Percentiles rank a stretch among this genome's conserved stretches.
These are phyloP conservation scores for Microplitis manilae DNA, from an alignment of 2,888 invertebrate genomes.

Conservation along the genomic window DNA sequence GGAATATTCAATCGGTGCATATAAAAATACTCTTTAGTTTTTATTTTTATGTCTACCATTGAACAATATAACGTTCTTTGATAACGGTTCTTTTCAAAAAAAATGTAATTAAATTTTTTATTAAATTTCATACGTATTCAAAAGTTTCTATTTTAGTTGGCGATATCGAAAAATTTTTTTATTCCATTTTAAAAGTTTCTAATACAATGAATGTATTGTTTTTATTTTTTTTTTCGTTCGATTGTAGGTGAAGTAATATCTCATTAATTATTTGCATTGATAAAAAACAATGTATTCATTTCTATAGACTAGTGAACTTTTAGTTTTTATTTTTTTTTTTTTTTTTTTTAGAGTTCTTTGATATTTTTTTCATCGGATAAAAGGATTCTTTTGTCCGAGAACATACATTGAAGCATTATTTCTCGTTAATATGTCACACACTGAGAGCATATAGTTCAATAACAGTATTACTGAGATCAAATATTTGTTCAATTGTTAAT, in stretches of 20 bases:
- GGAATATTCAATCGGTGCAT: neutral
- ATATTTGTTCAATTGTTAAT: neutral
- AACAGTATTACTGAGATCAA: neutral
- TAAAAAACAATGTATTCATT: neutral
- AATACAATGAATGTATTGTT: no score
- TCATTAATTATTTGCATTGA: neutral
- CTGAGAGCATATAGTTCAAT: neutral
- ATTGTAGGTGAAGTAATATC: neutral
- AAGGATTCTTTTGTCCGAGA: neutral
- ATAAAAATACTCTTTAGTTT: constrained; percentile 22
- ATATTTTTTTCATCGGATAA: neutral
- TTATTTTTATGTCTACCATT: constrained; percentile 23
- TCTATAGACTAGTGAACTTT: neutral
- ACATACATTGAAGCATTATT: neutral
- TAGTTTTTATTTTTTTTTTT: neutral
- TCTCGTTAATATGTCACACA: neutral
- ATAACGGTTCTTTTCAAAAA: neutral
- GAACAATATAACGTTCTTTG: constrained; percentile 10
- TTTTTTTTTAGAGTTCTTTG: neutral
- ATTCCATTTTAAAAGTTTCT: neutral
- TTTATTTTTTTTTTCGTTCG: no score
- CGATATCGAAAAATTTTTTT: neutral
- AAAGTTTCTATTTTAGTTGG: neutral
- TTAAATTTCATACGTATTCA: neutral
- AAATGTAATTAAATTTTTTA: constrained; percentile 8